A percentile compares a stretch with the other conserved stretches of the same genome.
Conservation (phyloP, 1,140 invertebrate genomes). For the Bradynema listronoti region DNA sequence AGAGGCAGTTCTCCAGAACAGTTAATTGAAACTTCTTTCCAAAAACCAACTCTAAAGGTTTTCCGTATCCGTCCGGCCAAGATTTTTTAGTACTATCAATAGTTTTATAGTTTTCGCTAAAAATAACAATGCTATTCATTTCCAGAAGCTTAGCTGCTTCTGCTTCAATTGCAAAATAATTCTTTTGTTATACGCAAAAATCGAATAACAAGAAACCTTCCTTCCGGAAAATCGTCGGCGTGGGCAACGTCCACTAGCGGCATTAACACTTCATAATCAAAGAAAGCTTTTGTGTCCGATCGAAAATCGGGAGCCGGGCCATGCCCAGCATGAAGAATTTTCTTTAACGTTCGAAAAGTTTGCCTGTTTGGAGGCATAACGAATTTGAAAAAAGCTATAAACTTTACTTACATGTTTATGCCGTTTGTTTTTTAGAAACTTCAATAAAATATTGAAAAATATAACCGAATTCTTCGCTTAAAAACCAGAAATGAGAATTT, state of each 20-base stretch:
- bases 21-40: conserved; percentile 63
- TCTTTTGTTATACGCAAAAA: too few relatives aligned
- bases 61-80: conserved; percentile 57
- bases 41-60: conserved; percentile 62
- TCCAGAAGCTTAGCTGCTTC: too few relatives aligned
- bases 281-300: conserved; percentile 58
- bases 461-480: too few relatives aligned
- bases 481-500: too few relatives aligned
- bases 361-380: too few relatives aligned
- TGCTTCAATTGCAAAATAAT: too few relatives aligned
- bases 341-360: conserved; percentile 47
- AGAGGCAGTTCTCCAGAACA: conserved; percentile 60
- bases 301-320: conserved; percentile 53
- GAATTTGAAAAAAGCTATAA: too few relatives aligned
- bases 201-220: too few relatives aligned
- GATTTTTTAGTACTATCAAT: conserved; percentile 61
- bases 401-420: too few relatives aligned
- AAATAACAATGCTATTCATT: too few relatives aligned
- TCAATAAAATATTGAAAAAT: too few relatives aligned
- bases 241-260: conserved; percentile 22
- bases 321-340: conserved; percentile 57
- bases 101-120: conserved; percentile 47
- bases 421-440: too few relatives aligned
- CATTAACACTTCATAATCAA: conserved; percentile 47
- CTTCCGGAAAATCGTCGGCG: conserved; percentile 39